Conservation (phyloP, 2,888 invertebrate genomes). For the Smittia sp. region DNA sequence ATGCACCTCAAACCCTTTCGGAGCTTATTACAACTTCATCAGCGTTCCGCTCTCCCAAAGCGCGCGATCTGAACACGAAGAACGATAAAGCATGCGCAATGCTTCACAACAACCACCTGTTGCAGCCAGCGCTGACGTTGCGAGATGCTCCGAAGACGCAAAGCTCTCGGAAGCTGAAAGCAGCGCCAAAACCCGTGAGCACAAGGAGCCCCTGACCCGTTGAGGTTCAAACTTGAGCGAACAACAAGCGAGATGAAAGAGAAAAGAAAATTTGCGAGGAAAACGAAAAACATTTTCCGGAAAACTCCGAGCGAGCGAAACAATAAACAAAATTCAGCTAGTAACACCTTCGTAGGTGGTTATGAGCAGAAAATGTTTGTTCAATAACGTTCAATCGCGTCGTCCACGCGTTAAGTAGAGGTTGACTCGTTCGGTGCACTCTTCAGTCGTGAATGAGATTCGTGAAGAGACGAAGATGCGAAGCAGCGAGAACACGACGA, state of each 20-base stretch:
- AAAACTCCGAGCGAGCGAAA: not conserved
- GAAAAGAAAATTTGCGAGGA: not conserved
- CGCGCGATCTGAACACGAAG: no score
- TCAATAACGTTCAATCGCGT: slow-evolving; percentile 29
- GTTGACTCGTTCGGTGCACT: not conserved
- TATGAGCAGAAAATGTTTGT: slow-evolving; percentile 17
- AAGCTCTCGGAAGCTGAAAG: no score
- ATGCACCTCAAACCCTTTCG: no score
- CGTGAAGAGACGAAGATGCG: not conserved
- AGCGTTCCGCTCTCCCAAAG: no score
- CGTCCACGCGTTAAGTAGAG: not conserved
- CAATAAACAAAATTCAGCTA: not conserved
- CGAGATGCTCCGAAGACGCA: no score
- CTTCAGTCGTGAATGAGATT: not conserved
- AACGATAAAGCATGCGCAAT: no score
- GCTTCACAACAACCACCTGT: no score
- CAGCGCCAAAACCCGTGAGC: no score
- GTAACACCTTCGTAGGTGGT: not conserved
- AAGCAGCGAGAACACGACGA: slow-evolving; percentile 23
- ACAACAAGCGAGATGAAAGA: not conserved
- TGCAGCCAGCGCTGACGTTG: no score
- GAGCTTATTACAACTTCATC: no score
- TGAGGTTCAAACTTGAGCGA: no score
- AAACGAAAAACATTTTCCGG: not conserved
- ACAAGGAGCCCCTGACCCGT: no score